Evolutionary conservation across 2,888 invertebrate species (phyloP).

Genomic region (Eumacrocentrus americanus): DNA sequence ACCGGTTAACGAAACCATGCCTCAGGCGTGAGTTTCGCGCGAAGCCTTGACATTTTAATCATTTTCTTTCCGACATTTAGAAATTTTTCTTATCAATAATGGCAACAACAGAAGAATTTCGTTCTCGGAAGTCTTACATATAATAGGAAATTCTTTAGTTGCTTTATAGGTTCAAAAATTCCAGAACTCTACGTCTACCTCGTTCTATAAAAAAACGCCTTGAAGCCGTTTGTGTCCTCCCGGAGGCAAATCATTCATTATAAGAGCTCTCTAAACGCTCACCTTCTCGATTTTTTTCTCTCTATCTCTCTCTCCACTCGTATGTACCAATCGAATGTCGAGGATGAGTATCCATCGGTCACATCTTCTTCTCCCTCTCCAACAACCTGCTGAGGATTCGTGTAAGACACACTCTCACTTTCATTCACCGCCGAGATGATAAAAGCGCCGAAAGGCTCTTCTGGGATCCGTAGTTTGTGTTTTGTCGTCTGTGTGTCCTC

Average conservation of each 20-base stretch:
- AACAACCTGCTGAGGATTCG: slow-evolving; percentile 26
- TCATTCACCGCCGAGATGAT: slow-evolving; percentile 44
- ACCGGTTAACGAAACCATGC: neutral
- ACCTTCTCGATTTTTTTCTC: neutral
- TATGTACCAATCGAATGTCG: slow-evolving; percentile 22
- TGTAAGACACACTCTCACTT: slow-evolving; percentile 36
- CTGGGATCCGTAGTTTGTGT: slow-evolving; percentile 42
- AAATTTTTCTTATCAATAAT: neutral
- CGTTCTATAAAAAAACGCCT: too few species aligned
- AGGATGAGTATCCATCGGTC: slow-evolving; percentile 22
- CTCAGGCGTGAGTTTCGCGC: neutral
- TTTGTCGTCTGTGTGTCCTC: slow-evolving; percentile 39
- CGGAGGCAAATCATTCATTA: neutral
- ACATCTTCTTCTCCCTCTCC: slow-evolving; percentile 30
- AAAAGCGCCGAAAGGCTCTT: slow-evolving; percentile 44
- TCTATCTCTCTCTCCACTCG: neutral
- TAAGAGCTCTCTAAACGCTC: neutral
- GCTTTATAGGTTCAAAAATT: too few species aligned
- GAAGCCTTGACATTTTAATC: slow-evolving; percentile 15
- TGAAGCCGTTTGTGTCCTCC: neutral
- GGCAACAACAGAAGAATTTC: neutral
- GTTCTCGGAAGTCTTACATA: neutral
- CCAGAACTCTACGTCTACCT: too few species aligned
- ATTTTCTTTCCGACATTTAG: neutral
- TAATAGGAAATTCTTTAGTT: neutral